Evolutionary conservation across 1,140 invertebrate genomes (phyloP), one percentile per base, ranked within the genome.

Genomic region (Leptinotarsa undecemlineata): DNA sequence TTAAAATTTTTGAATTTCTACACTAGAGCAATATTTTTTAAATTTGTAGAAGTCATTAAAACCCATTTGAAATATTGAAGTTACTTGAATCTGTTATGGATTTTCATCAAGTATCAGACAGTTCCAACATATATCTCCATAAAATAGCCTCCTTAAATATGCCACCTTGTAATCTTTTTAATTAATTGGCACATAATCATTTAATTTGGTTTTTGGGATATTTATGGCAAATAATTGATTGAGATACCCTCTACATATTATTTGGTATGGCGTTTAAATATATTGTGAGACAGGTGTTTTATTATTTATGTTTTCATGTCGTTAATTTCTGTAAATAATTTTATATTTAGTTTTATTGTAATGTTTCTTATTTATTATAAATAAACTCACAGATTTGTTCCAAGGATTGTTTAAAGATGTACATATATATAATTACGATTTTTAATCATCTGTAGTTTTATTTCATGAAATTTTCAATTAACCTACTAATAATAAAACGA

Each of bases 391-490:
- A 51, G 17, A 48, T 26, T 17, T 68, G 66, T 73, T 73, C 26
- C 20, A 19, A 57, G 72, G 72, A 73, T 68, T 73, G 72, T 73
- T 73, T 68, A 68, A 73, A 73, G 26, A 73, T 73, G 72, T 73
- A 73, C 68, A 73, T 73, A 73, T 61, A 73, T 48, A 68, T 60
- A 14, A 68, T 19, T 68, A 73, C 72, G 26, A 68, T 73, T 73
- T 73, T 73, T 73, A 67, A 63, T 63, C n/a, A 57, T 17, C 51
- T n/a, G 15, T n/a, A 57, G 14, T 57, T 57, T 57, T n/a, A 57
- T 57, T 57, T 57, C 15, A 57, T 57, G 8, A 33, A 33, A 33
- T 33, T 33, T 33, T 33, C 33, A 11, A 33, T 33, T 33, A 11
- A 11, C 2, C 33, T 33, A 33, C 33, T 33, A 0, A 33, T 33